phyloP scores from a whole-genome alignment of 2,888 invertebrate species.

The Camponotus fellah region DNA sequence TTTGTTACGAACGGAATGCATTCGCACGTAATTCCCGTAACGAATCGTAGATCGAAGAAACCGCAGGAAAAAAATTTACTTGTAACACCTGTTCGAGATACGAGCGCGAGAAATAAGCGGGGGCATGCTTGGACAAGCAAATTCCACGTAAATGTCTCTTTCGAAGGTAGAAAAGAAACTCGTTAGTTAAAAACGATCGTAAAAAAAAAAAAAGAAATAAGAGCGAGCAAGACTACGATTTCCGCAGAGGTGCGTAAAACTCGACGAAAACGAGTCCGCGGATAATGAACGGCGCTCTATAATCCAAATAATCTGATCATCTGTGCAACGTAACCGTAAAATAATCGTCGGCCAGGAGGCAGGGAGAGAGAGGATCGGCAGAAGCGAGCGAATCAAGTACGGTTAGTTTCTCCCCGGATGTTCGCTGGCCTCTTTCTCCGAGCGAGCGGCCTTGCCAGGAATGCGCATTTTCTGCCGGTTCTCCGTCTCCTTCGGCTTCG shows the following conservation, averaged over 20 bases:
- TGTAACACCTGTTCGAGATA: neutral
- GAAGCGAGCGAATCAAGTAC: slow-evolving; percentile 78
- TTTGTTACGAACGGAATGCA: slow-evolving; percentile 10
- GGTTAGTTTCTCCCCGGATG: slow-evolving; percentile 85
- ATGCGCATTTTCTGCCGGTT: slow-evolving; percentile 81
- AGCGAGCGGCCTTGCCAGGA: slow-evolving; percentile 83
- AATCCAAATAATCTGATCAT: slow-evolving; percentile 29
- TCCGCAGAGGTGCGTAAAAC: neutral
- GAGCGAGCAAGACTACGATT: too few species aligned
- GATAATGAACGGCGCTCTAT: slow-evolving; percentile 18
- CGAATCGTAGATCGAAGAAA: neutral
- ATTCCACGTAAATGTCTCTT: neutral
- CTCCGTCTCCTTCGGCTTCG: slow-evolving; percentile 74
- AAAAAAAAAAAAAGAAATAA: neutral
- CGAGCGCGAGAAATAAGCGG: neutral
- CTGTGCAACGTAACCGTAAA: slow-evolving; percentile 78
- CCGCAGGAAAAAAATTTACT: neutral
- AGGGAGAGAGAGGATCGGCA: neutral
- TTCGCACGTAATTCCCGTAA: neutral
- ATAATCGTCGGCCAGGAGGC: slow-evolving; percentile 55
- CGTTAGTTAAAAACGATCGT: slow-evolving; percentile 1
- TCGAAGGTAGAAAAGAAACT: neutral
- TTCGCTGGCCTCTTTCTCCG: slow-evolving; percentile 83
- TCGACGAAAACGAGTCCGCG: slow-evolving; percentile 13
- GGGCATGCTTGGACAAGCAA: neutral